Conservation (phyloP, 2,888 invertebrate genomes). For the Diplazon laetatorius region DNA sequence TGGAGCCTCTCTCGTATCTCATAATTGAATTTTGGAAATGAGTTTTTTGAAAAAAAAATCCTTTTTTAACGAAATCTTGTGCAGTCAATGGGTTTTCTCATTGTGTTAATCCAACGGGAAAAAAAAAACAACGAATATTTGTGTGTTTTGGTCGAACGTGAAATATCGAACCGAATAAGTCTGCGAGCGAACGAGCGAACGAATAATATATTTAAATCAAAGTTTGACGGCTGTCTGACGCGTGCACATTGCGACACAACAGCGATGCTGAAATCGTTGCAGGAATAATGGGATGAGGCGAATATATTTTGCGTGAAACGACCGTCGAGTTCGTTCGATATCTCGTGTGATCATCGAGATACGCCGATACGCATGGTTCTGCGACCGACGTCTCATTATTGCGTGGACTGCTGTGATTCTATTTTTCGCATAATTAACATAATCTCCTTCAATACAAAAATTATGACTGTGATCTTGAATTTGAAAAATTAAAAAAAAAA, state of each 20-base stretch:
- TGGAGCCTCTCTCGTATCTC: constrained; percentile 9
- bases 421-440: background rate
- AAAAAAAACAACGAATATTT: constrained; percentile 28
- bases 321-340: constrained; percentile 57
- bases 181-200: constrained; percentile 47
- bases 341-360: constrained; percentile 25
- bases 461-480: too few species aligned
- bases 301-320: constrained; percentile 39
- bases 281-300: background rate
- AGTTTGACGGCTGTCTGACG: constrained; percentile 39
- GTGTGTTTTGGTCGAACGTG: constrained; percentile 11
- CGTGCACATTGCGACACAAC: constrained; percentile 40
- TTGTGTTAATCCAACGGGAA: too few species aligned
- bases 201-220: constrained; percentile 62
- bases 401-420: background rate
- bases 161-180: constrained; percentile 24
- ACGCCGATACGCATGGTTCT: background rate
- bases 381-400: background rate
- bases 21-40: too few species aligned
- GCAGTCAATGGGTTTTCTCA: too few species aligned
- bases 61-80: too few species aligned
- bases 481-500: too few species aligned
- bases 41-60: too few species aligned
- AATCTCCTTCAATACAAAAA: too few species aligned
- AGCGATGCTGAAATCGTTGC: constrained; percentile 19